Base-by-base conservation (phyloP, 2,797 vertebrate species). In the Darevskia mixta region DNA sequence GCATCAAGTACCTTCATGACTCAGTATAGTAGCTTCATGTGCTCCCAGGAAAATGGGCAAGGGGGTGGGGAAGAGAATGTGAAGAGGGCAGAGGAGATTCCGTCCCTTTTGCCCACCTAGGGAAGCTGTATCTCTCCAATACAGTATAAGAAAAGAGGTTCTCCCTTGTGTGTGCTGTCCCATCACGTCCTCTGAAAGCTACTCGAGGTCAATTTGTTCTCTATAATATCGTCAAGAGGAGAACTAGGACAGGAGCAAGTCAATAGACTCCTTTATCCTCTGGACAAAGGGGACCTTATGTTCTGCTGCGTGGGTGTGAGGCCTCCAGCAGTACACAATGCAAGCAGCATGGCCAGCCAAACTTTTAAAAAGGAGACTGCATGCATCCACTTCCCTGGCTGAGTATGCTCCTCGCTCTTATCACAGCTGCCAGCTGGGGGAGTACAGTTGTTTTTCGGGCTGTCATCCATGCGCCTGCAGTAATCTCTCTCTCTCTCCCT, bases 191-290 rank as follows among this genome's bases (percentile, higher is more conserved):
- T 35, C 29, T 35, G n/a, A 9, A 10, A 72, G 45, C 20, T 25
- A 18, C 43, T 69, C 32, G 18, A 55, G 71, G 8, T 69, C 66
- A 41, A 35, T 27, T 58, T 79, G 29, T 29, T 64, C n/a, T 55
- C 82, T 32, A 1, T 61, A 78, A 72, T 23, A 25, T 75, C 41
- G 35, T 20, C 35, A 41, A 85, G 32, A 75, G 71, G 29, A 32
- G 11, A 85, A 8, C 20, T 35, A 49, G 15, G 4, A 8, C 41
- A 67, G 11, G 81, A 67, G 71, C 43, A 29, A 61, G 58, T 73
- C 83, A 76, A 80, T 10, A 85, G 78, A 75, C 83, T 41, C 67
- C 61, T 75, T 79, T 45, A n/a, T 76, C 41, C 49, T 67, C 23
- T 13, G 73, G 17, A 71, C n/a, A 88, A 71, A 76, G 85, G 61